These are phyloP conservation scores for Paramisgurnus dabryanus DNA, from an alignment of 2,113 vertebrate species.

Conservation along the genomic window DNA sequence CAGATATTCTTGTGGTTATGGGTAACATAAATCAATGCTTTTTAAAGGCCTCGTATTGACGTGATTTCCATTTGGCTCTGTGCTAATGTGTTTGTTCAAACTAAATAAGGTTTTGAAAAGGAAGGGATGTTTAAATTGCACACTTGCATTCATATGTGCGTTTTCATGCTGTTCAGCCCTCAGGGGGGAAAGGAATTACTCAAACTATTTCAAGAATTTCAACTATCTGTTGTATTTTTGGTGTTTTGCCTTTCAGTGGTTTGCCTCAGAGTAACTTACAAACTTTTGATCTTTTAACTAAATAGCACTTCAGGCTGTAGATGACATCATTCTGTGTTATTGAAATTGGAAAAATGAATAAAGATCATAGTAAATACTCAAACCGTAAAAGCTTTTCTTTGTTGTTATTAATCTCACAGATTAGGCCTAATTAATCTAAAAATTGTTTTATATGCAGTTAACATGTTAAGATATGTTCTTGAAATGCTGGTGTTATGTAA, in stretches of 20 bases:
- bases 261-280: slow-evolving; percentile 4
- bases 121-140: slow-evolving; percentile 5
- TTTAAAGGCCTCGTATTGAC: slow-evolving; percentile 2
- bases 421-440: too few relatives aligned
- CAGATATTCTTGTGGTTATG: neutral
- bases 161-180: slow-evolving; percentile 11
- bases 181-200: slow-evolving; percentile 26
- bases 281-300: neutral
- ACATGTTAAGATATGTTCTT: neutral
- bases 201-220: slow-evolving; percentile 49
- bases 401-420: too few relatives aligned
- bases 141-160: slow-evolving; percentile 20
- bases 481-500: neutral
- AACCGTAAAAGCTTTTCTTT: too few relatives aligned
- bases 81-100: neutral
- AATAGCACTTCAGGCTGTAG: neutral
- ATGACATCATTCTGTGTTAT: neutral
- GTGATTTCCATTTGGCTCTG: slow-evolving; percentile 12
- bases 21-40: neutral
- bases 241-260: slow-evolving; percentile 7
- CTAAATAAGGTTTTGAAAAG: neutral
- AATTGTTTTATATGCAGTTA: too few relatives aligned
- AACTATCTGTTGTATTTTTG: slow-evolving; percentile 48
- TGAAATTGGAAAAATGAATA: neutral
- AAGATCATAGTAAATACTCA: neutral